phyloP scores from a whole-genome alignment of 2,797 vertebrate genomes.

The Hephaestus fuliginosus region DNA sequence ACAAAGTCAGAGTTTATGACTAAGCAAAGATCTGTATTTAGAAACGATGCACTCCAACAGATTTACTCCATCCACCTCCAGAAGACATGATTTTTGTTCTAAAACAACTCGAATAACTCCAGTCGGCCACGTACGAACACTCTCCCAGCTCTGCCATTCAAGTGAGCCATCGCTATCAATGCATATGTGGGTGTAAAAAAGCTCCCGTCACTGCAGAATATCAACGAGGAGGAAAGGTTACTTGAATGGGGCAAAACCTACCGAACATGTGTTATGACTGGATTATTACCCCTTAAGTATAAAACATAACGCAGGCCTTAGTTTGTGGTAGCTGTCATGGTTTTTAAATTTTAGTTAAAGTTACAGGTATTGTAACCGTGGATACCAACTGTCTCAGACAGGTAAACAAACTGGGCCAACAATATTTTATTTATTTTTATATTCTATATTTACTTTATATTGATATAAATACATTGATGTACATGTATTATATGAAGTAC shows the following conservation, averaged over 20 bases:
- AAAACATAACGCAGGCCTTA: neutral
- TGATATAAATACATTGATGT: too few species aligned
- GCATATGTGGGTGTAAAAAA: slow-evolving; percentile 45
- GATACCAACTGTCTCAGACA: too few species aligned
- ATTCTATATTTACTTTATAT: too few species aligned
- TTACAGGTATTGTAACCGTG: too few species aligned
- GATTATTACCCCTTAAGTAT: neutral
- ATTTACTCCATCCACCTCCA: slow-evolving; percentile 54
- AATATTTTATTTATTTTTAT: too few species aligned
- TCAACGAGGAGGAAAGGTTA: slow-evolving; percentile 19
- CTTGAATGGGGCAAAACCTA: slow-evolving; percentile 8
- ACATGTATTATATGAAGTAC: too few species aligned
- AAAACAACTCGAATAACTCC: slow-evolving; percentile 27
- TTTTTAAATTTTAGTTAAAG: neutral
- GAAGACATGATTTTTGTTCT: slow-evolving; percentile 24
- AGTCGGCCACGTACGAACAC: slow-evolving; percentile 27
- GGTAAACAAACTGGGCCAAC: too few species aligned
- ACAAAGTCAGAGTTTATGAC: slow-evolving; percentile 41
- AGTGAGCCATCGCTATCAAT: slow-evolving; percentile 48
- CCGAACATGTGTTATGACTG: neutral
- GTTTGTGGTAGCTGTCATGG: neutral
- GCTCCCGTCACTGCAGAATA: slow-evolving; percentile 28
- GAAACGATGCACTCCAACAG: slow-evolving; percentile 39
- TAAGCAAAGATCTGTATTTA: slow-evolving; percentile 56
- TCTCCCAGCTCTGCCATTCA: slow-evolving; percentile 40